Conservation (phyloP, 2,888 invertebrate species). For the Netelia inedita region DNA sequence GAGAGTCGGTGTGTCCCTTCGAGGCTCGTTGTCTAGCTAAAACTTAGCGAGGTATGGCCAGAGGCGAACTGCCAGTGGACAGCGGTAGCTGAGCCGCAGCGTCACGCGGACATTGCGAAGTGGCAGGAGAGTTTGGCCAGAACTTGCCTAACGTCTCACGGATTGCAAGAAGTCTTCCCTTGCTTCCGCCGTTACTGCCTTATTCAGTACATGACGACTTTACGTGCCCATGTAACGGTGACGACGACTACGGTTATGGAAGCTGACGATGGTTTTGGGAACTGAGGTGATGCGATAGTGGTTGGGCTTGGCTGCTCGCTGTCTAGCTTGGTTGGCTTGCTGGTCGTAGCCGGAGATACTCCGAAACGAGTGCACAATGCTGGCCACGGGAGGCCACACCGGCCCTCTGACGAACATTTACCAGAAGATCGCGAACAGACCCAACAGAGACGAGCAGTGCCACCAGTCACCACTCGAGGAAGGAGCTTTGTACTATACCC, state of each 20-base stretch:
- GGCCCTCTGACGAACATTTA: conserved; percentile 67
- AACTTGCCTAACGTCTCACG: conserved; percentile 74
- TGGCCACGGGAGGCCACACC: conserved; percentile 78
- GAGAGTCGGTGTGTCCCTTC: conserved; percentile 62
- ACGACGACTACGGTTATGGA: conserved; percentile 37
- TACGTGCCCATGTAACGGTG: conserved; percentile 18
- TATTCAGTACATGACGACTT: conserved; percentile 32
- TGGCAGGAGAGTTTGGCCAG: conserved; percentile 72
- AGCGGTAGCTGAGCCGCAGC: conserved; percentile 27
- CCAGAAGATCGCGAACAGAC: conserved; percentile 47
- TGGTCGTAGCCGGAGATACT: conserved; percentile 66
- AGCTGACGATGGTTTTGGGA: conserved; percentile 54
- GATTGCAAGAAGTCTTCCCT: conserved; percentile 79
- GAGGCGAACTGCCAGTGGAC: conserved; percentile 68
- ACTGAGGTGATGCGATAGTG: conserved; percentile 31
- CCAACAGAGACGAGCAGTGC: conserved; percentile 23
- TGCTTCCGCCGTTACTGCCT: conserved; percentile 61
- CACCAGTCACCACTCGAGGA: conserved; percentile 39
- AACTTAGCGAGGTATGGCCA: conserved; percentile 64
- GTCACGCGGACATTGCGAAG: conserved; percentile 73
- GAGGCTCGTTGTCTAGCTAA: conserved; percentile 71
- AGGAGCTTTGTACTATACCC: conserved; percentile 57
- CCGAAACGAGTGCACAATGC: conserved; percentile 79
- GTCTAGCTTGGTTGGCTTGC: conserved; percentile 20
- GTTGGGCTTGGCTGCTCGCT: background rate